A percentile compares a stretch with the other conserved stretches of the same genome.
Evolutionary conservation across 2,797 vertebrate genomes (phyloP).

Genomic region (Ctenochaetus hawaiiensis): DNA sequence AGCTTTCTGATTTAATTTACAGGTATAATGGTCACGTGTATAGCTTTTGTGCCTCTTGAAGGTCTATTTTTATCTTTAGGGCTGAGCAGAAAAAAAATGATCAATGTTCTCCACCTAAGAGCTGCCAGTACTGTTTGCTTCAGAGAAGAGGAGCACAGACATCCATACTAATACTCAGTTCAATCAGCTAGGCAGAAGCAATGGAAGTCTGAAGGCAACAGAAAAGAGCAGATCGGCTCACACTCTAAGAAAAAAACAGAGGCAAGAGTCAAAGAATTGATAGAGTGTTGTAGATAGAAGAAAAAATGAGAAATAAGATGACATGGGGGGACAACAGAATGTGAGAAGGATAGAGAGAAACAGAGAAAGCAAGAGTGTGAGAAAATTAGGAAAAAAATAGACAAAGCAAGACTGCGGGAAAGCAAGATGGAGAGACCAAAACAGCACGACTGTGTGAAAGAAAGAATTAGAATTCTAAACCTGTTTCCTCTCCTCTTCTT

Average conservation of each 20-base stretch:
- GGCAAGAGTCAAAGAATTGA: slow-evolving; percentile 8
- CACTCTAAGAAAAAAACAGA: slow-evolving; percentile 10
- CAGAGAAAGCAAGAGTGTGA: slow-evolving; percentile 48
- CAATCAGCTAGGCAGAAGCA: not conserved
- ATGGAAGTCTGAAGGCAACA: not conserved
- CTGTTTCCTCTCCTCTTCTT: slow-evolving; percentile 38
- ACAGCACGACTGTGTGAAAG: slow-evolving; percentile 61
- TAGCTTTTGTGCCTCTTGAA: too few species aligned
- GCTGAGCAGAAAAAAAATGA: too few species aligned
- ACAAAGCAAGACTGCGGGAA: slow-evolving; percentile 65
- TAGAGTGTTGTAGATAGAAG: slow-evolving; percentile 15
- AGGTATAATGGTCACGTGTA: not conserved
- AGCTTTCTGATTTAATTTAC: not conserved
- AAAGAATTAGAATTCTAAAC: slow-evolving; percentile 69
- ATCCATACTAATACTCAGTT: not conserved
- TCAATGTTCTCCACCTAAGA: not conserved
- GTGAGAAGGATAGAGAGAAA: slow-evolving; percentile 17
- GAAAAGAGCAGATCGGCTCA: slow-evolving; percentile 2
- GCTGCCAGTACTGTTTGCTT: not conserved
- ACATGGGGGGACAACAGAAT: slow-evolving; percentile 11
- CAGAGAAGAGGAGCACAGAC: not conserved
- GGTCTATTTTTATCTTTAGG: too few species aligned
- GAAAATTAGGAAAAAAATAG: slow-evolving; percentile 16
- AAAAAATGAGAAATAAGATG: slow-evolving; percentile 36
- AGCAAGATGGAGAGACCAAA: slow-evolving; percentile 47